Percentiles rank a stretch among this genome's conserved stretches.
Conservation (phyloP, 2,797 vertebrate genomes). For the Neostethus bicornis region DNA sequence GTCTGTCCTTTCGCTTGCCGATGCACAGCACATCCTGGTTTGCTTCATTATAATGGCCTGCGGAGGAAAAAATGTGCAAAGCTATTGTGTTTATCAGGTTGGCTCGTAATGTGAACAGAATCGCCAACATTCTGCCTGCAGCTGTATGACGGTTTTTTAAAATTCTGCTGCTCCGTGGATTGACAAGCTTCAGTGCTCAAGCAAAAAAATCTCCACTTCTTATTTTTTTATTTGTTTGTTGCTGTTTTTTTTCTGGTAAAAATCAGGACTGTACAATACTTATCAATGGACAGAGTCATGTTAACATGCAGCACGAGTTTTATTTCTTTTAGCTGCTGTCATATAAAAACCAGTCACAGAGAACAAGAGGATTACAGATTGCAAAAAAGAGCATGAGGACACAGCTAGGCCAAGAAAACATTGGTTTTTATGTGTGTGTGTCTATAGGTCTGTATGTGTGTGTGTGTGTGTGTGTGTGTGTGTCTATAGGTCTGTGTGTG, state of each 20-base stretch:
- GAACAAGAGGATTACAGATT: not conserved
- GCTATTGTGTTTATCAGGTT: not conserved
- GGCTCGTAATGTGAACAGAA: not conserved
- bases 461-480: no score
- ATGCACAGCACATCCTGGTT: not conserved
- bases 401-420: no score
- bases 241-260: no score
- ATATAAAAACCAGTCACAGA: no score
- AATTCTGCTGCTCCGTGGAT: not conserved
- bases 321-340: no score
- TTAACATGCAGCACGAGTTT: no score
- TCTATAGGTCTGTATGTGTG: no score
- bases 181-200: not conserved
- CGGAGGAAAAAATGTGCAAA: not conserved
- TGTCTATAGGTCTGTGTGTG: no score
- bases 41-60: not conserved
- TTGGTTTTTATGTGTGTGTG: no score
- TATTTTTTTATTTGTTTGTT: not conserved
- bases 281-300: no score
- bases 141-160: not conserved
- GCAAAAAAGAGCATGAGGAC: not conserved
- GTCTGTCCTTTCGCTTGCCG: not conserved
- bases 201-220: not conserved
- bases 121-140: not conserved
- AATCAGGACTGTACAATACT: no score